Evolutionary conservation across 2,888 invertebrate species (phyloP), one percentile per base, ranked within the genome.

Genomic region (Tortricodes alternella): DNA sequence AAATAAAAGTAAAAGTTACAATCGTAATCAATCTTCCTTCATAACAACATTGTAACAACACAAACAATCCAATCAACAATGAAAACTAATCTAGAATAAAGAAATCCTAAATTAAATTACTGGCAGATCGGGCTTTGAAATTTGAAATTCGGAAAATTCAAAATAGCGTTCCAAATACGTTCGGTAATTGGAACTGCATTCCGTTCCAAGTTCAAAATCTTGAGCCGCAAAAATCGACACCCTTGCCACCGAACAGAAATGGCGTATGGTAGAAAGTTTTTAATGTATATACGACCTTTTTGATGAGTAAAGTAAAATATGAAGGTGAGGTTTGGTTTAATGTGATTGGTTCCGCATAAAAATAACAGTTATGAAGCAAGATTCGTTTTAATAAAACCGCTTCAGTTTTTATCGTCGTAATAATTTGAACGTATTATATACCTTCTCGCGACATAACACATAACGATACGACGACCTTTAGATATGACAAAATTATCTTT

Each of bases 151-250:
- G 18, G 46, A 44, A 39, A 38, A 34, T 39, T 35, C 44, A 50
- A 52, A 60, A 58, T 41, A 41, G 52, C 57, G 44, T 63, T 64
- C 62, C 63, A 58, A 64, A 60, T 62, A 48, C 62, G 53, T 60
- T 59, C 8, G n/a, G 21, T 55, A 55, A 55, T 55, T 41, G 48
- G 41, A 44, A 18, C 21, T 41, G 43, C 29, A 29, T 37, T 46
- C 39, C 50, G 48, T 64, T 61, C 59, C 60, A 59, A 66, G 65
- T 68, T 62, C 60, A 64, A 68, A 35, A 11, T 29, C 11, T 11
- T 71, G 65, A 77, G 77, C 78, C 74, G 79, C 80, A 81, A 80
- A 83, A 78, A 79, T 81, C 78, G 70, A 75, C 80, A 80, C 79
- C 76, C 65, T 62, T 63, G 68, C 66, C 58, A 59, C 46, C 11